Base-by-base conservation (phyloP, 2,888 invertebrate genomes). In the Xestia ashworthii region DNA sequence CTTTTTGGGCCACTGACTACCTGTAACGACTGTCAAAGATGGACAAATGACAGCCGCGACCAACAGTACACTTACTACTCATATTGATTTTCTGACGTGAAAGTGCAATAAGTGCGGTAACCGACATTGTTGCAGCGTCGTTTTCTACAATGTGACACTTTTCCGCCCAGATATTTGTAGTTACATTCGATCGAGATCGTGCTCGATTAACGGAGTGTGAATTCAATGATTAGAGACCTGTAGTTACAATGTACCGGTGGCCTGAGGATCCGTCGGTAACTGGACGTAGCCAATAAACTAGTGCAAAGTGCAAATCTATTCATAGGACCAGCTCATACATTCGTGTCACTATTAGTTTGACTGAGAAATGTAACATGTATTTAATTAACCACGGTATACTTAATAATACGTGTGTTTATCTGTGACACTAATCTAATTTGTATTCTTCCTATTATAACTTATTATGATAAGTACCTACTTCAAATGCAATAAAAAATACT, bases 231-330 rank as follows among this genome's bases (percentile, higher is more conserved):
- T 76, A 74, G 65, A 46, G 60, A 80, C 74, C 62, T 65, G 74
- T 19, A 55, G 64, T 74, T 77, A 83, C 83, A 85, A 70, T 78
- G 80, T 85, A 76, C 41, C 50, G 71, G 71, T 75, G 71, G 69
- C 60, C 69, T 64, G 69, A 71, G 77, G 83, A 80, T 79, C 76
- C 74, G 82, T 65, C 38, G 76, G 84, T 85, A 82, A 88, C 87
- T 78, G 78, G 80, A 74, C 77, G 81, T 41, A 73, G 74, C 65
- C 67, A 82, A 87, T 89, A 88, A 90, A 90, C 89, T 88, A 71
- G 91, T 89, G 89, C 92, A 90, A 91, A 91, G 92, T 92, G 90
- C 92, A 91, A 88, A 86, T 90, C 92, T 93, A 92, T 92, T 92
- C 86, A 90, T 90, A 88, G 89, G 85, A 72, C 25, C 81, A 65